phyloP scores from a whole-genome alignment of 2,113 vertebrate species.

The Dasypus novemcinctus region DNA sequence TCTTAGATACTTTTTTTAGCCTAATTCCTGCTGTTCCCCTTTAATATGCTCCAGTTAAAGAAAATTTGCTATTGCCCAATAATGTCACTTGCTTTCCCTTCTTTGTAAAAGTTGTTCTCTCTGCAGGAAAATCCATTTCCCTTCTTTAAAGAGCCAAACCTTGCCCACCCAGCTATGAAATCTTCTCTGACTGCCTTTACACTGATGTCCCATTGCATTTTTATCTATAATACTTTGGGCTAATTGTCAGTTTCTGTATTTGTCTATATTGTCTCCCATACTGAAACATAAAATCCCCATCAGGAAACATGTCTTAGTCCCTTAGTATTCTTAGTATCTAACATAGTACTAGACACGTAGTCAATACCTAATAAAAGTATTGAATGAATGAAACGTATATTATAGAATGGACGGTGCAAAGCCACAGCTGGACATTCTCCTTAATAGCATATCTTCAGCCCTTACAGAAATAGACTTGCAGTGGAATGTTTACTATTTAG shows the following conservation, averaged over 20 bases:
- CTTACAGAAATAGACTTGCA: constrained; percentile 64
- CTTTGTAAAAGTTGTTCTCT: constrained; percentile 38
- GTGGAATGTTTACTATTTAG: constrained; percentile 71
- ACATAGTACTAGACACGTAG: constrained; percentile 7
- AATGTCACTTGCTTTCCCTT: constrained; percentile 50
- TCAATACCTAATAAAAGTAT: constrained; percentile 13
- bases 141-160: constrained; percentile 50
- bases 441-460: constrained; percentile 27
- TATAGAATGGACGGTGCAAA: constrained; percentile 24
- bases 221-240: not conserved
- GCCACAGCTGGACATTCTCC: constrained; percentile 47
- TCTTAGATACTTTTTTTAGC: constrained; percentile 21
- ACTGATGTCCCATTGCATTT: not conserved
- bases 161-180: constrained; percentile 14
- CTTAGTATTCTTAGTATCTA: constrained; percentile 21
- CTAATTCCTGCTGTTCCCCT: constrained; percentile 16
- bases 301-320: not conserved
- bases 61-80: constrained; percentile 54
- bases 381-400: not conserved
- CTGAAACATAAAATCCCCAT: constrained; percentile 51
- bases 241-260: not conserved
- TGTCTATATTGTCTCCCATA: not conserved
- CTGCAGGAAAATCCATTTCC: constrained; percentile 51
- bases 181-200: constrained; percentile 14
- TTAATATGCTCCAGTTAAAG: constrained; percentile 54